phyloP scores from a whole-genome alignment of 2,113 vertebrate species.

The Platycercus adscitus region DNA sequence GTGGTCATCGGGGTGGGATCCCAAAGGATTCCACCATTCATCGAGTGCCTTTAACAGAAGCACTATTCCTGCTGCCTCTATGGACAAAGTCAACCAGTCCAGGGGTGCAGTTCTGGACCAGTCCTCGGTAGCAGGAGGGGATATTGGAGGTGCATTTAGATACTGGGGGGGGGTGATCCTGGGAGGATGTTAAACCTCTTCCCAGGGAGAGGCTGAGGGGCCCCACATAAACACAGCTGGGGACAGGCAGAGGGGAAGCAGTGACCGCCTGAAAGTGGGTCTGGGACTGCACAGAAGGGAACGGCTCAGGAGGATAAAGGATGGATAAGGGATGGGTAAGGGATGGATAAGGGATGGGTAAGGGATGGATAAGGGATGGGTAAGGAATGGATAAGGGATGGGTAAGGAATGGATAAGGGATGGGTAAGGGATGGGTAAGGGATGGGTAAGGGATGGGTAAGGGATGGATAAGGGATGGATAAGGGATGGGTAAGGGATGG shows the following conservation, averaged over 20 bases:
- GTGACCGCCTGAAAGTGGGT: rapidly evolving
- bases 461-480: too few species aligned
- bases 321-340: too few species aligned
- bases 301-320: not conserved
- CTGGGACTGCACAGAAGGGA: not conserved
- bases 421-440: too few species aligned
- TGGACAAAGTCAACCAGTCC: not conserved
- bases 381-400: too few species aligned
- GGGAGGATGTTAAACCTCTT: not conserved
- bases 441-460: too few species aligned
- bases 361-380: too few species aligned
- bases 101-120: not conserved
- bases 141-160: not conserved
- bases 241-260: not conserved
- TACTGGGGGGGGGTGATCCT: rapidly evolving
- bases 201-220: not conserved
- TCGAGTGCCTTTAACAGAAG: not conserved
- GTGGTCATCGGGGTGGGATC: not conserved
- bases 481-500: too few species aligned
- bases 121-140: not conserved
- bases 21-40: not conserved
- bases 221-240: rapidly evolving
- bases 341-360: too few species aligned
- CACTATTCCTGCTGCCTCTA: rapidly evolving
- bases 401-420: too few species aligned